phyloP scores from a whole-genome alignment of 2,797 vertebrate genomes.

The Danio albolineatus region DNA sequence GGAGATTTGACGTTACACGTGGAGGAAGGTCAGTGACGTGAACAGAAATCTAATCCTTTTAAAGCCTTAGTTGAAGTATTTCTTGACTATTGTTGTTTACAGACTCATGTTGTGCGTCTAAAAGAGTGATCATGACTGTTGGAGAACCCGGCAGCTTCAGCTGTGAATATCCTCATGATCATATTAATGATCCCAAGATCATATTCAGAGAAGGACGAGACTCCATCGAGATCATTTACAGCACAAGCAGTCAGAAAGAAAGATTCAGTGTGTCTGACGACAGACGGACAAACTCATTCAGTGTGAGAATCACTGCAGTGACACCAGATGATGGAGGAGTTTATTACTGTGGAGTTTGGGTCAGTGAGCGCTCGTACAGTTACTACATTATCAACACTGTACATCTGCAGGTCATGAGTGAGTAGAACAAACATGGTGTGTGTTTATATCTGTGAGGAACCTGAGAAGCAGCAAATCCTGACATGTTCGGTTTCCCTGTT shows the following conservation, averaged over 20 bases:
- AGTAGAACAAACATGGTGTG: background rate
- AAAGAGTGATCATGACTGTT: background rate
- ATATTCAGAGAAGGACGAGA: background rate
- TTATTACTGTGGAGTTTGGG: slow-evolving; percentile 3
- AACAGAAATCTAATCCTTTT: no score
- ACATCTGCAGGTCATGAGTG: slow-evolving; percentile 6
- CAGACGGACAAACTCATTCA: background rate
- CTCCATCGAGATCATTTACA: background rate
- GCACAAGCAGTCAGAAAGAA: no score
- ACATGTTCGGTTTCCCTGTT: no score
- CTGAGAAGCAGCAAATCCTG: no score
- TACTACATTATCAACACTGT: slow-evolving; percentile 6
- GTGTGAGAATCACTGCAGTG: background rate
- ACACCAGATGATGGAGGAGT: background rate
- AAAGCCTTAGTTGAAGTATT: no score
- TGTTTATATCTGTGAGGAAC: no score
- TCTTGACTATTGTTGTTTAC: background rate
- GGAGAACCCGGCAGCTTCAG: background rate
- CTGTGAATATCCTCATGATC: slow-evolving; percentile 25
- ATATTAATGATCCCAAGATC: background rate
- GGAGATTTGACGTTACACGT: background rate
- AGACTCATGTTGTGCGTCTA: background rate
- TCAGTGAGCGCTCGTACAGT: accelerated
- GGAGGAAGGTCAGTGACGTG: background rate
- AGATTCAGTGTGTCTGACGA: slow-evolving; percentile 25